Conservation (phyloP, 1,140 invertebrate genomes). For the Radopholus similis region DNA sequence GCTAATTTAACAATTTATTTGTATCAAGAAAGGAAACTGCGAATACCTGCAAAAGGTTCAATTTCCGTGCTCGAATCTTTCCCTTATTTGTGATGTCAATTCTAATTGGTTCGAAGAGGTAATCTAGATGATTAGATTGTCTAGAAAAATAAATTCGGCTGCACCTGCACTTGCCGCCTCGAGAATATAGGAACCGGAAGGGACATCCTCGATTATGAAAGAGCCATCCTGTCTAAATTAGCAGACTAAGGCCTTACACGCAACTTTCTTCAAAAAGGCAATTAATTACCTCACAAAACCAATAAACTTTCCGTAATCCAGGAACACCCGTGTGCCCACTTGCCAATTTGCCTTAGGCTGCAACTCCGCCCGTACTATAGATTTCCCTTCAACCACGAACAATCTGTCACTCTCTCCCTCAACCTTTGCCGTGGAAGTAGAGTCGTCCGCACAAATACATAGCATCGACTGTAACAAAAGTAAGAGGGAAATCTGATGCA, state of each 20-base stretch:
- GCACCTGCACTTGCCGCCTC: slow-evolving; percentile 85
- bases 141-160: no score
- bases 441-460: no score
- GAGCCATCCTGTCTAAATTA: slow-evolving; percentile 77
- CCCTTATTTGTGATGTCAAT: slow-evolving; percentile 93
- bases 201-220: slow-evolving; percentile 81
- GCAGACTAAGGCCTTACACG: neutral
- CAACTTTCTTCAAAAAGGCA: neutral
- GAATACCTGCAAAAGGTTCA: slow-evolving; percentile 86
- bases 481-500: no score
- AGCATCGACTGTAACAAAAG: no score
- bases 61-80: slow-evolving; percentile 86
- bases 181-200: slow-evolving; percentile 87
- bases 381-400: slow-evolving; percentile 44
- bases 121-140: no score
- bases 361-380: slow-evolving; percentile 32
- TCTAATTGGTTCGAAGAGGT: slow-evolving; percentile 81
- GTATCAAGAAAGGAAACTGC: neutral
- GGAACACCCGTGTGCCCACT: slow-evolving; percentile 38
- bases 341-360: slow-evolving; percentile 39
- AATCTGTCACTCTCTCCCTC: neutral
- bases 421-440: no score
- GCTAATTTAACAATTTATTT: slow-evolving; percentile 29
- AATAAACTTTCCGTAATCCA: slow-evolving; percentile 55
- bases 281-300: slow-evolving; percentile 48